Evolutionary conservation across 2,888 invertebrate genomes (phyloP).

Genomic region (Pardosa pseudoannulata): DNA sequence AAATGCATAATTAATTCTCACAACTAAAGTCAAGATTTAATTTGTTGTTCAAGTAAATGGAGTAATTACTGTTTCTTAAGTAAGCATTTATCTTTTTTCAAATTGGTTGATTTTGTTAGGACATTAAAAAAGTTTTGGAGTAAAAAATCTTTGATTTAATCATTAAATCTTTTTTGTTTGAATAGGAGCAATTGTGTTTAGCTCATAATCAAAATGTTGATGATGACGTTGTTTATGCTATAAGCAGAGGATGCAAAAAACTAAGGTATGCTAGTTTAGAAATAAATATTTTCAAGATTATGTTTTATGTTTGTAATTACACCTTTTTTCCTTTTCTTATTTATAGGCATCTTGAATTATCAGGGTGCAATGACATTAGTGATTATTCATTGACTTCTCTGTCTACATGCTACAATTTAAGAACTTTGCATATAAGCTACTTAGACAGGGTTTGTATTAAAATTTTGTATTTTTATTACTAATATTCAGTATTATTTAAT

Average conservation of each 20-base stretch:
- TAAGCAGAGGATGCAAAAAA: constrained; percentile 65
- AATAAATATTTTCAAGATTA: neutral
- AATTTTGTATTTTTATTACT: too few relatives aligned
- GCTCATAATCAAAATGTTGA: constrained; percentile 61
- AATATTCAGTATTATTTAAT: too few relatives aligned
- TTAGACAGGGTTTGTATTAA: constrained; percentile 56
- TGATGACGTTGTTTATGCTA: constrained; percentile 66
- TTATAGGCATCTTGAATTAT: constrained; percentile 56
- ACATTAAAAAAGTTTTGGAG: too few relatives aligned
- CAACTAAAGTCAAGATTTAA: too few relatives aligned
- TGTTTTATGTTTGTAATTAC: too few relatives aligned
- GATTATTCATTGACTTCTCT: constrained; percentile 68
- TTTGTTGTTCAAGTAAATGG: too few relatives aligned
- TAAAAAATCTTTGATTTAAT: too few relatives aligned
- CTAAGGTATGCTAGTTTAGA: constrained; percentile 42
- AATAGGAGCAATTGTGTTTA: constrained; percentile 56
- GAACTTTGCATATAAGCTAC: constrained; percentile 66
- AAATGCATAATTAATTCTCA: too few relatives aligned
- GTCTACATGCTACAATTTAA: constrained; percentile 51
- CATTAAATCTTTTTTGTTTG: too few relatives aligned
- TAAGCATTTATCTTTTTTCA: too few relatives aligned
- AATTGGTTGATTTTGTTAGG: too few relatives aligned
- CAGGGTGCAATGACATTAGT: constrained; percentile 58
- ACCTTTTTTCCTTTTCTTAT: neutral
- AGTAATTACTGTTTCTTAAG: too few relatives aligned